Evolutionary conservation across 2,888 invertebrate genomes (phyloP).

Genomic region (Lasioglossum villosulum): DNA sequence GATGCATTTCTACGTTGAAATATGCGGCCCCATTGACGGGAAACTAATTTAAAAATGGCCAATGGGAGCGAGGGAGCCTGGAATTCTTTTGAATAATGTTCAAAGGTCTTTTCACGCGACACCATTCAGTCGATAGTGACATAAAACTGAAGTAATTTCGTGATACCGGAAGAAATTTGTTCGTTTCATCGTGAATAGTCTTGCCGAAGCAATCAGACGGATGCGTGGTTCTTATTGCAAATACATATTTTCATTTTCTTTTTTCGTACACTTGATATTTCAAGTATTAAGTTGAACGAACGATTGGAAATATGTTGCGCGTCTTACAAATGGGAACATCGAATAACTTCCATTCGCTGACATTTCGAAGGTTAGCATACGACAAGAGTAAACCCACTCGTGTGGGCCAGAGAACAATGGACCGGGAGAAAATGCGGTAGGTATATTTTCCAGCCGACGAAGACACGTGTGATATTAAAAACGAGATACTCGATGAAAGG

Average conservation of each 20-base stretch:
- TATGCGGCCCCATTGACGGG: constrained; percentile 35
- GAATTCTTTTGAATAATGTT: constrained; percentile 48
- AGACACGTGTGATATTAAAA: constrained; percentile 38
- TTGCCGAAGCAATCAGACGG: not conserved
- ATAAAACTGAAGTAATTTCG: constrained; percentile 7
- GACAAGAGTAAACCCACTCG: not conserved
- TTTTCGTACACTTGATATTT: no score
- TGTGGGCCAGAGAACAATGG: not conserved
- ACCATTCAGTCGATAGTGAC: constrained; percentile 3
- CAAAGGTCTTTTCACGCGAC: constrained; percentile 30
- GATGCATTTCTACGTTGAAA: constrained; percentile 49
- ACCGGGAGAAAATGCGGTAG: not conserved
- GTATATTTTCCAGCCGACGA: constrained; percentile 24
- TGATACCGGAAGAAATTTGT: not conserved
- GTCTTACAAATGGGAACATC: not conserved
- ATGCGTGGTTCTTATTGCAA: not conserved
- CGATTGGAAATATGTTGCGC: not conserved
- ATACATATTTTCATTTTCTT: not conserved
- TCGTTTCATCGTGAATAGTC: not conserved
- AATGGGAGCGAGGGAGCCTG: constrained; percentile 1
- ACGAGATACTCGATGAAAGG: constrained; percentile 24
- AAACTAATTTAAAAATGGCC: constrained; percentile 49
- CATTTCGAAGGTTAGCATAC: not conserved
- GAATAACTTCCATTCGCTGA: not conserved
- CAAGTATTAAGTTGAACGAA: not conserved